Evolutionary conservation across 2,113 vertebrate genomes (phyloP), one percentile per base, ranked within the genome.

Genomic region (Mesitornis unicolor): DNA sequence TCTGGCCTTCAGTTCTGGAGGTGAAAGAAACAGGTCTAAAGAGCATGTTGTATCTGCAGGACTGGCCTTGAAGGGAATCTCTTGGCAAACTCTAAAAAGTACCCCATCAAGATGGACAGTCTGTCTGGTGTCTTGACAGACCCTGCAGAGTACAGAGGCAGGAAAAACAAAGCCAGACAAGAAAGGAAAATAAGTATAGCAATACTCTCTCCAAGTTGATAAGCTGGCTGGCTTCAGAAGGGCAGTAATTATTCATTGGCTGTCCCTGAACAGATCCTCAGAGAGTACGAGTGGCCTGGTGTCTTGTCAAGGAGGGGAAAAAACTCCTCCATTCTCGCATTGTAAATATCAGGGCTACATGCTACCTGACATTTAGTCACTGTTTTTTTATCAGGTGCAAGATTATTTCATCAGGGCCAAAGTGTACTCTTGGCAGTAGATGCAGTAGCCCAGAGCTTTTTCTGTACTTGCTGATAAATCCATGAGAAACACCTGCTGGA

Each of bases 401-500:
- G 36, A 54, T 81, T 74, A 42, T 84, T 65, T 69, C 33, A 54
- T 21, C 54, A 54, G 45, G 40, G 45, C 56, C 48, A 57, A 40
- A 53, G 18, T 1, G 2, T 1, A 5, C 50, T 51, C 92, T 47
- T 19, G 47, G 51, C 4, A 2, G 48, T 3, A 29, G 28, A 59
- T 5, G 15, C 18, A 40, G 40, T 21, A 84, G n/a, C 17, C 36
- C 42, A 29, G 11, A 89, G 33, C 21, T 89, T 70, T 28, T 40
- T 24, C 81, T 81, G 76, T 42, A 16, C 26, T 45, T 75, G 33
- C 22, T 33, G 48, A 59, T 40, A 71, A 81, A 81, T 9, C 33
- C 3, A 0, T 3, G 31, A 47, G 28, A 60, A 59, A 48, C 9
- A 29, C 17, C 4, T 0, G 2, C 42, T 71, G 18, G 19, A 38